These are phyloP conservation scores for Noturus placidus DNA, from an alignment of 2,113 vertebrate species.

Conservation along the genomic window DNA sequence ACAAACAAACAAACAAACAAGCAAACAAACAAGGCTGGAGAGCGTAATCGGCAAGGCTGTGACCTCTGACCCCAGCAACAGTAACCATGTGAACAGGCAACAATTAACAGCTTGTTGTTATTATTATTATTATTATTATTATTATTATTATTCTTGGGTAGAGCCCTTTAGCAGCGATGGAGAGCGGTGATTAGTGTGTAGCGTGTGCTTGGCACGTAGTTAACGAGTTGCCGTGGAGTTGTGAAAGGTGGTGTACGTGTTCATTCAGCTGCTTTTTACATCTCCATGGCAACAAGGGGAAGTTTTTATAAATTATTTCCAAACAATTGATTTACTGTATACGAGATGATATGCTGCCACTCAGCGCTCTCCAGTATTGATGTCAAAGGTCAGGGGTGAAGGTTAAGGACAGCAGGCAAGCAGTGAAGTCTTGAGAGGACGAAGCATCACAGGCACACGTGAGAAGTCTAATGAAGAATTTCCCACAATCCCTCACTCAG, in stretches of 20 bases:
- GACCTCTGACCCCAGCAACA: conserved; percentile 34
- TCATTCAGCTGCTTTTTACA: conserved; percentile 27
- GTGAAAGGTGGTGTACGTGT: conserved; percentile 3
- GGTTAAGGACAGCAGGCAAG: conserved; percentile 60
- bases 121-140: background rate
- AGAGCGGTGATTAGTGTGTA: background rate
- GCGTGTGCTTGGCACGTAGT: background rate
- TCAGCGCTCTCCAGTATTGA: background rate
- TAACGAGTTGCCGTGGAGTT: conserved; percentile 22
- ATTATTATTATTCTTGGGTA: background rate
- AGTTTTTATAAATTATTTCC: background rate
- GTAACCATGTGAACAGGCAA: background rate
- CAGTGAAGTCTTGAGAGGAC: conserved; percentile 75
- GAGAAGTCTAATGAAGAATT: conserved; percentile 72
- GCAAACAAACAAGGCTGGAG: conserved; percentile 82
- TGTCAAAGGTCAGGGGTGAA: background rate
- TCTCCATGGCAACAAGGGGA: conserved; percentile 30
- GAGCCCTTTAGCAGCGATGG: background rate
- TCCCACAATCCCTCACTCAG: conserved; percentile 11
- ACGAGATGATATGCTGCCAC: background rate
- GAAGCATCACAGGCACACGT: conserved; percentile 73
- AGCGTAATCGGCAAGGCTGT: conserved; percentile 99
- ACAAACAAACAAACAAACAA: background rate
- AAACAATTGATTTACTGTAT: background rate
- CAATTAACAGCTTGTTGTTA: background rate